phyloP scores from a whole-genome alignment of 2,888 invertebrate species.

The Acanthosepion esculentum region DNA sequence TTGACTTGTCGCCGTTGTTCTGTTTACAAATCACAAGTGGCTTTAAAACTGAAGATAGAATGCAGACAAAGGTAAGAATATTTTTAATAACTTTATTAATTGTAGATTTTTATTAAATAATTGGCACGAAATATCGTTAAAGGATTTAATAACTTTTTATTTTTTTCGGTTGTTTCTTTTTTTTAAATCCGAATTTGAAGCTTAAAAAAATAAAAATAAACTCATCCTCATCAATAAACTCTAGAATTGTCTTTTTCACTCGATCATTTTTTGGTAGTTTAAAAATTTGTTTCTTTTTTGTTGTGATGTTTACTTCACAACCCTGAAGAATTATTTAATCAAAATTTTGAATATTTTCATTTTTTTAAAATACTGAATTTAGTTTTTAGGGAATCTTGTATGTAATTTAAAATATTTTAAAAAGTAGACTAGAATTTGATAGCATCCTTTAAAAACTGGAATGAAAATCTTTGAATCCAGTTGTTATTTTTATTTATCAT shows the following conservation, averaged over 20 bases:
- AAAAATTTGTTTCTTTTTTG: neutral
- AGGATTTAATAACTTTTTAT: neutral
- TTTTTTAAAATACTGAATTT: neutral
- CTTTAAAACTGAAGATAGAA: neutral
- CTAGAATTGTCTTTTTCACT: neutral
- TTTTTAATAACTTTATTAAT: neutral
- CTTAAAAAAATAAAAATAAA: neutral
- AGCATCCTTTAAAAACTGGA: neutral
- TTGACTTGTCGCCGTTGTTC: too few relatives aligned
- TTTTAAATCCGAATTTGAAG: too few relatives aligned
- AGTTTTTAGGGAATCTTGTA: too few relatives aligned
- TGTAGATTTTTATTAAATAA: too few relatives aligned
- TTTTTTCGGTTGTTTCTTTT: neutral
- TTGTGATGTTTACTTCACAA: neutral
- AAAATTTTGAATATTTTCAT: neutral
- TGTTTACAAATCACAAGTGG: neutral
- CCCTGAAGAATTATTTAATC: neutral
- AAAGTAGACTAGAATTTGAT: neutral
- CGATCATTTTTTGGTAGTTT: neutral
- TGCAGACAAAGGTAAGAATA: neutral
- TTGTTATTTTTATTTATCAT: too few relatives aligned
- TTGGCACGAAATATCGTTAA: too few relatives aligned
- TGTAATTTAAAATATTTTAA: too few relatives aligned
- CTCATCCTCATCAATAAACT: neutral
- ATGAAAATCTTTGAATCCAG: neutral